Evolutionary conservation across 2,113 vertebrate species (phyloP), one percentile per base, ranked within the genome.

Genomic region (Gopherus evgoodei): DNA sequence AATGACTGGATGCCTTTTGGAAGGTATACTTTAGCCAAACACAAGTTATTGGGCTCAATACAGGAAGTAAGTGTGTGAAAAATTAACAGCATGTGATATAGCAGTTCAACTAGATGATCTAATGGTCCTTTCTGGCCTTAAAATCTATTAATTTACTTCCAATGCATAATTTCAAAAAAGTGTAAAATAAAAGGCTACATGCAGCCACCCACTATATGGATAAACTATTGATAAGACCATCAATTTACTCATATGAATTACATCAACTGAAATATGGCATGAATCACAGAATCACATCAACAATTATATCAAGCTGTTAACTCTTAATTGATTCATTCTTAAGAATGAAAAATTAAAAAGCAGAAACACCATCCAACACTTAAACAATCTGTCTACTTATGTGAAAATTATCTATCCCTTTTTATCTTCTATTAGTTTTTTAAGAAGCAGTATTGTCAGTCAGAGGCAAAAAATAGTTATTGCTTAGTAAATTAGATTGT

Each of bases 241-340:
- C 96, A 96, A 96, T 91, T 97, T 95, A 92, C 93, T 95, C 93
- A 86, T 69, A 90, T 89, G 79, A 97, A 96, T 94, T 95, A 80
- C 91, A 96, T 96, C 96, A 96, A 94, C 94, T 95, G 62, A 93
- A 92, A 95, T 94, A 93, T 96, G 89, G 94, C 95, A 92, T 59
- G 85, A 94, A 95, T 95, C 78, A 83, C 90, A 91, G 90, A 96
- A 95, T 96, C 97, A 95, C 94, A 95, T 94, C 94, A 95, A 96
- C 94, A 96, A 96, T 96, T 96, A 97, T 97, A 95, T 97, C 92
- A 94, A 95, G 96, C 86, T 96, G 96, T 94, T 95, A 92, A 93
- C 53, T 94, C 92, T 96, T 96, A 96, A 96, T 96, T 97, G 95
- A 96, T 92, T 97, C 90, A 96, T 54, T 94, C 95, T 96, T 96